phyloP scores from a whole-genome alignment of 2,113 vertebrate species.

The Numenius arquata region DNA sequence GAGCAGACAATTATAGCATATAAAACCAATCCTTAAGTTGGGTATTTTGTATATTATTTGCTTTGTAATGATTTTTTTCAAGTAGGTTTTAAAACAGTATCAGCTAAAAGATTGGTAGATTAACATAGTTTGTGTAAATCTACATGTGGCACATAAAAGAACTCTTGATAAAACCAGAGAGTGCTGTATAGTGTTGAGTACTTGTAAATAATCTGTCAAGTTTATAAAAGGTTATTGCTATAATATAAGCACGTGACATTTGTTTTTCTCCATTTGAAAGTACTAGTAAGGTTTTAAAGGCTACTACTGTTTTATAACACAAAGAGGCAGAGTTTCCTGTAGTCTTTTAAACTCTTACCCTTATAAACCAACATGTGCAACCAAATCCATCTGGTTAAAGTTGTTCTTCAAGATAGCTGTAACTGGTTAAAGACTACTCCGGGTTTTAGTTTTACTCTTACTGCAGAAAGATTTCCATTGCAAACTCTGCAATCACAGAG shows the following conservation, averaged over 20 bases:
- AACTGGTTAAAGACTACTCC: not conserved
- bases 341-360: not conserved
- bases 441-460: not conserved
- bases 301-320: not conserved
- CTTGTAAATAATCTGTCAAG: not conserved
- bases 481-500: not conserved
- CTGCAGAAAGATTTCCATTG: not conserved
- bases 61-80: not conserved
- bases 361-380: not conserved
- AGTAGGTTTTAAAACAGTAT: not conserved
- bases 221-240: not conserved
- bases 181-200: not conserved
- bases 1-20: not conserved
- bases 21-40: not conserved
- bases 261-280: not conserved
- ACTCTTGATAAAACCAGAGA: not conserved
- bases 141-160: not conserved
- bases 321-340: not conserved
- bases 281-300: not conserved
- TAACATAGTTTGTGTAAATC: not conserved
- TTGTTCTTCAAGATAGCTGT: not conserved
- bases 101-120: not conserved
- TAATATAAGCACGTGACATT: not conserved
- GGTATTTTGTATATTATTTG: not conserved
- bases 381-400: not conserved